Evolutionary conservation across 2,797 vertebrate species (phyloP), one percentile per base, ranked within the genome.

Genomic region (Lateolabrax maculatus): DNA sequence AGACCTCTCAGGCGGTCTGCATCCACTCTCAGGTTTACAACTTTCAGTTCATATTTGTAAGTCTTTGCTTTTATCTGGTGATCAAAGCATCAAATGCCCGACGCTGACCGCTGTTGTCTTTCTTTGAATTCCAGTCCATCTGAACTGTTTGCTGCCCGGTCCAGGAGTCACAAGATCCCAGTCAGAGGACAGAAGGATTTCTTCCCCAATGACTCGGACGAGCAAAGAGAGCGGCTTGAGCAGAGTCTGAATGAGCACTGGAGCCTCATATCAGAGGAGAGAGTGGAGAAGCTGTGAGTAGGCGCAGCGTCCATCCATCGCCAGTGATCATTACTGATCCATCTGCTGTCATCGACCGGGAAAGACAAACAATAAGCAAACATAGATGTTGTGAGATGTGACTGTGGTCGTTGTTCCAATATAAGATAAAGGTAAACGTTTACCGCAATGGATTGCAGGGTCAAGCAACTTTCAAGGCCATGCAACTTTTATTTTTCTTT

Each of bases 111-210:
- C 56, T 62, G 7, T 62, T 69, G 3, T 77, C 5, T 81, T 65
- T 51, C 25, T 65, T 57, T 44, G 0, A 16, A 41, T 73, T 80
- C 9, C 91, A 99, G 98, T 56, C 92, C 96, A 0, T 93, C 91
- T 9, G 95, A 98, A 75, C 85, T 95, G 87, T 93, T 96, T 18
- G 91, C 94, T 0, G 89, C 93, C 0, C 94, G 96, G 6, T 95
- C 91, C 18, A 92, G 95, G 60, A 95, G 94, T 73, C 96, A 96
- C 88, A 96, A 95, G 90, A 94, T 97, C 60, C 95, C 96, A 0
- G 90, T 88, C 73, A 87, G 93, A 19, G 98, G 97, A 5, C 97
- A 97, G 94, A 99, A 99, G 85, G 97, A 99, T 71, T 98, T 98
- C 83, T 21, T 95, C 21, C 96, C 97, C 0, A 90, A 95, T 52